Percentiles rank a stretch among this genome's conserved stretches.
Conservation (phyloP, 2,797 vertebrate genomes). For the Mormyrus proboscirostris region DNA sequence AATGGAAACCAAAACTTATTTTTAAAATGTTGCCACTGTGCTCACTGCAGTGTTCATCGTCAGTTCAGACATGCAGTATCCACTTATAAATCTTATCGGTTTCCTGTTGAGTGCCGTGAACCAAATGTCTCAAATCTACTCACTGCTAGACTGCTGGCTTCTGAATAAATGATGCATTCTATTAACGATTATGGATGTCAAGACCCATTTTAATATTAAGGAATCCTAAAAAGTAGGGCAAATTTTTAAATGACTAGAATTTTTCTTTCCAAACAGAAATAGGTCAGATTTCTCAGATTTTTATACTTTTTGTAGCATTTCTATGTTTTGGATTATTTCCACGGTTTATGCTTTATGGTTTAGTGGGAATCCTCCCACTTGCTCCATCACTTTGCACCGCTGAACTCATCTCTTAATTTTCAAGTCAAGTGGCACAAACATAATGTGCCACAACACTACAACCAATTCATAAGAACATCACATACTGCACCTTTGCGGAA, state of each 20-base stretch:
- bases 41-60: neutral
- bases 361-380: neutral
- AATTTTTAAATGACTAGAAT: neutral
- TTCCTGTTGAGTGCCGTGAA: neutral
- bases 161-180: conserved; percentile 1
- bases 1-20: neutral
- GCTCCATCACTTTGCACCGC: neutral
- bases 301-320: neutral
- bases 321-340: neutral
- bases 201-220: conserved; percentile 4
- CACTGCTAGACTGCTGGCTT: neutral
- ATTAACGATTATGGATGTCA: neutral
- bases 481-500: neutral
- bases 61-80: neutral
- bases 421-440: neutral
- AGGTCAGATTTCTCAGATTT: neutral
- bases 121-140: neutral
- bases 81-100: neutral
- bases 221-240: neutral
- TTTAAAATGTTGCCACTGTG: neutral
- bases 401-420: neutral
- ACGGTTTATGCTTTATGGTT: neutral
- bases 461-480: neutral
- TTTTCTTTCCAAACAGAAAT: conserved; percentile 43
- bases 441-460: neutral